Conservation (phyloP, 1,140 invertebrate genomes). For the Pectinophora gossypiella region DNA sequence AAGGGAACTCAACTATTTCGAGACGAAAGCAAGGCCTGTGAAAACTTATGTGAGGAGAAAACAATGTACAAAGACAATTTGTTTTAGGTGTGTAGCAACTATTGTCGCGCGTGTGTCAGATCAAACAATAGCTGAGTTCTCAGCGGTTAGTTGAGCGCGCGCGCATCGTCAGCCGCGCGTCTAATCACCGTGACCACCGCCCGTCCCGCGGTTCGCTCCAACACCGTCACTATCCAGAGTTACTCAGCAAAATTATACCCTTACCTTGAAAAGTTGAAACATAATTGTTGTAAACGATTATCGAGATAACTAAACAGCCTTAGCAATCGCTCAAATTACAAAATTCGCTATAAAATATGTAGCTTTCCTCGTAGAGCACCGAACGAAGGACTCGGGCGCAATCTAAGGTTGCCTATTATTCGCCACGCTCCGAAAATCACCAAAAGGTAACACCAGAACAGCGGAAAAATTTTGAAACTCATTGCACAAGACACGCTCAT, state of each 20-base stretch:
- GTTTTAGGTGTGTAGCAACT: slow-evolving; percentile 36
- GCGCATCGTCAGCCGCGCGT: slow-evolving; percentile 21
- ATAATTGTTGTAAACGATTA: slow-evolving; percentile 25
- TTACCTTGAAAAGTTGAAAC: no score
- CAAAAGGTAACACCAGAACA: slow-evolving; percentile 61
- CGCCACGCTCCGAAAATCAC: slow-evolving; percentile 73
- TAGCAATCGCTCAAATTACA: slow-evolving; percentile 37
- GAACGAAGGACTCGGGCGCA: slow-evolving; percentile 69
- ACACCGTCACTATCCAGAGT: no score
- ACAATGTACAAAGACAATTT: slow-evolving; percentile 41
- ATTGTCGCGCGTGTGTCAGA: slow-evolving; percentile 30
- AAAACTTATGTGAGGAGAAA: slow-evolving; percentile 27
- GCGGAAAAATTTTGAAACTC: slow-evolving; percentile 70
- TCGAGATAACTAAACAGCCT: slow-evolving; percentile 31
- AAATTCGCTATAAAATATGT: slow-evolving; percentile 55
- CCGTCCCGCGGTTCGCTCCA: no score
- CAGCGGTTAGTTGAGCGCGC: slow-evolving; percentile 29
- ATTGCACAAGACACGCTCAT: slow-evolving; percentile 62
- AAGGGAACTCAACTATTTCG: no score
- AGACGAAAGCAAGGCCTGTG: slow-evolving; percentile 26
- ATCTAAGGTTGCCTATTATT: slow-evolving; percentile 71
- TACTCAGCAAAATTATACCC: no score
- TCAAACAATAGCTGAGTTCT: slow-evolving; percentile 39
- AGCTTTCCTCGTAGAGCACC: slow-evolving; percentile 60
- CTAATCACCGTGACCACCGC: slow-evolving; percentile 16